Base-by-base conservation (phyloP, 2,888 invertebrate species). In the Danaus chrysippus region DNA sequence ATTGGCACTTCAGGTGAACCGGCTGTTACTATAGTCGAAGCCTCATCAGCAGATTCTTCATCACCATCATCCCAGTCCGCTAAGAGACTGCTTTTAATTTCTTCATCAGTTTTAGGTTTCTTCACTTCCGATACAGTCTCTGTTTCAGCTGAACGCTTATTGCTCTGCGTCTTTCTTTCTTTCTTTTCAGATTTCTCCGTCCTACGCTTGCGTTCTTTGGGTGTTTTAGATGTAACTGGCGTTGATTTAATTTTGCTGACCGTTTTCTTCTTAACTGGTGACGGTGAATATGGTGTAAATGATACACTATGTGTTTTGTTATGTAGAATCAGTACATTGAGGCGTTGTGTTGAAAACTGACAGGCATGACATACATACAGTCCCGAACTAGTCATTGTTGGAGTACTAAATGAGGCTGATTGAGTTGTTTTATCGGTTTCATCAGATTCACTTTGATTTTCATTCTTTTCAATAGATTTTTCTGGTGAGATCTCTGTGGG, bases 51-150 rank as follows among this genome's bases (percentile, higher is more conserved):
- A 10, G 82, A 85, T 61, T 86, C 86, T 54, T 90, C 89, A 60
- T 84, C 89, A 15, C 78, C 93, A 71, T 95, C 95, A 68, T 93
- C 94, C 96, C 96, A 96, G 75, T 96, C 96, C 1, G 95, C 95
- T 62, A 96, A 82, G 53, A 96, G 86, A 71, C 94, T 93, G 62
- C 92, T 93, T 64, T 94, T 93, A 69, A 95, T 93, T 79, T 94
- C 94, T 63, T 92, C 91, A 77, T 93, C 92, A 44, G 92, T 92
- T 77, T 93, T 93, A 59, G 82, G 78, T 71, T 91, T 91, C 71
- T 93, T 93, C 23, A 76, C 71, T 72, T 87, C 85, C 55, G 68
- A 69, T 11, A 60, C 63, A 23, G 70, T 34, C 15, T 79, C 78
- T 56, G 87, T 84, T 56, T 84, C 86, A 58, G 86, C 87, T 59